phyloP scores from a whole-genome alignment of 2,113 vertebrate species.

The Tetrax tetrax region DNA sequence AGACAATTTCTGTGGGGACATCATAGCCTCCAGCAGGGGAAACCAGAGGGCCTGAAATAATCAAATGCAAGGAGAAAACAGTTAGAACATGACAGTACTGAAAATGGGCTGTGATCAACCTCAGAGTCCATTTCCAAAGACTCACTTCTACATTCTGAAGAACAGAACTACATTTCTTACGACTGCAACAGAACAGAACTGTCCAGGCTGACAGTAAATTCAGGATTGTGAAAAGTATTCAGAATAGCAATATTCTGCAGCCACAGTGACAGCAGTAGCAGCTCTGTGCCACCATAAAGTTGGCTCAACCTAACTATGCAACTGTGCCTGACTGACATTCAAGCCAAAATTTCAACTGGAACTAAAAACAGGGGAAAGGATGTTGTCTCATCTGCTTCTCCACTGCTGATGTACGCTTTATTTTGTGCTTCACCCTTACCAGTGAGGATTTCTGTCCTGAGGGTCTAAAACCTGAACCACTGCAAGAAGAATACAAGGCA shows the following conservation, averaged over 20 bases:
- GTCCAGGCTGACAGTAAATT: neutral
- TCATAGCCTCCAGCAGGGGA: slow-evolving; percentile 92
- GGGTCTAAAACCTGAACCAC: neutral
- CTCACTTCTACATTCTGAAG: neutral
- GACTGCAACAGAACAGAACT: neutral
- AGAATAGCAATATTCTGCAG: neutral
- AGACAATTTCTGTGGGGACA: slow-evolving; percentile 90
- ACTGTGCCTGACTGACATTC: neutral
- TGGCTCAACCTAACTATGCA: neutral
- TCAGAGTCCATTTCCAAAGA: neutral
- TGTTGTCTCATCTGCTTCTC: neutral
- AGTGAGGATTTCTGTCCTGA: neutral
- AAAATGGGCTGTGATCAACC: neutral
- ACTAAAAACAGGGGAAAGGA: neutral
- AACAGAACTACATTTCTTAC: neutral
- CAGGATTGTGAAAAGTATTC: neutral
- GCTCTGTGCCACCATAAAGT: neutral
- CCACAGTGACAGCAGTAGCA: neutral
- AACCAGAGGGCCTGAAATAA: slow-evolving; percentile 90
- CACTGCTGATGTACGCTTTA: neutral
- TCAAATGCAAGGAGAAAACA: neutral
- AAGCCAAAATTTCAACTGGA: neutral
- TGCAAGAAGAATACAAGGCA: neutral
- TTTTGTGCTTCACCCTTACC: neutral
- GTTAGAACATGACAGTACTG: neutral